Conservation (phyloP, 2,888 invertebrate genomes). For the Amiota communis region DNA sequence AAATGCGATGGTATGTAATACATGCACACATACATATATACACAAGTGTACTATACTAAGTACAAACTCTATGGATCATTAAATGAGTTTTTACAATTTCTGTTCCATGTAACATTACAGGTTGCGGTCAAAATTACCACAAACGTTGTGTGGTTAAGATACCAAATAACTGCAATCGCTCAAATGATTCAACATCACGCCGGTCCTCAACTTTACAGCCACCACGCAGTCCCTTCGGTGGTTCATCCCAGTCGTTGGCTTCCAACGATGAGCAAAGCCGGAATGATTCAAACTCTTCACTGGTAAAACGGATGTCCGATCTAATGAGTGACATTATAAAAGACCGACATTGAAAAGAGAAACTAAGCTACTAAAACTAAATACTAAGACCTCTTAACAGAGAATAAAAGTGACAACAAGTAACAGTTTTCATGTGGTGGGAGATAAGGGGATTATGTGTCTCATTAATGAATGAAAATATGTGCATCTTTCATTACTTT, state of each 20-base stretch:
- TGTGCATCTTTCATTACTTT: too few relatives aligned
- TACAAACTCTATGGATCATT: background rate
- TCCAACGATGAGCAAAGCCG: conserved; percentile 75
- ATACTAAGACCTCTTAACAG: too few relatives aligned
- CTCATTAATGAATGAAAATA: background rate
- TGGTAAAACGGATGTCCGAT: conserved; percentile 84
- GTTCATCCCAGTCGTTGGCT: conserved; percentile 79
- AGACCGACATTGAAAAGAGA: conserved; percentile 51
- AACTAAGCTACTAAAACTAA: too few relatives aligned
- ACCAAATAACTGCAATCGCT: conserved; percentile 93
- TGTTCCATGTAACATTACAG: conserved; percentile 75
- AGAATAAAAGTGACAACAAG: background rate
- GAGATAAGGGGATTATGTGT: background rate
- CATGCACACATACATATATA: conserved; percentile 1
- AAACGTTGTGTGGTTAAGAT: conserved; percentile 97
- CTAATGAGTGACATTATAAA: conserved; percentile 76
- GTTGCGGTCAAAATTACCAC: conserved; percentile 98
- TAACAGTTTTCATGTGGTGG: too few relatives aligned
- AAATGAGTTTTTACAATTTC: background rate
- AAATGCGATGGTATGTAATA: conserved; percentile 93
- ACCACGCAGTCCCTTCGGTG: conserved; percentile 83
- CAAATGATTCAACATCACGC: conserved; percentile 70
- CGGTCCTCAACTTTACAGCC: conserved; percentile 73
- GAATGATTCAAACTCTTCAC: conserved; percentile 75
- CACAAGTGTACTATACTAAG: conserved; percentile 1